phyloP scores from a whole-genome alignment of 2,888 invertebrate genomes.

The Emesis furor region DNA sequence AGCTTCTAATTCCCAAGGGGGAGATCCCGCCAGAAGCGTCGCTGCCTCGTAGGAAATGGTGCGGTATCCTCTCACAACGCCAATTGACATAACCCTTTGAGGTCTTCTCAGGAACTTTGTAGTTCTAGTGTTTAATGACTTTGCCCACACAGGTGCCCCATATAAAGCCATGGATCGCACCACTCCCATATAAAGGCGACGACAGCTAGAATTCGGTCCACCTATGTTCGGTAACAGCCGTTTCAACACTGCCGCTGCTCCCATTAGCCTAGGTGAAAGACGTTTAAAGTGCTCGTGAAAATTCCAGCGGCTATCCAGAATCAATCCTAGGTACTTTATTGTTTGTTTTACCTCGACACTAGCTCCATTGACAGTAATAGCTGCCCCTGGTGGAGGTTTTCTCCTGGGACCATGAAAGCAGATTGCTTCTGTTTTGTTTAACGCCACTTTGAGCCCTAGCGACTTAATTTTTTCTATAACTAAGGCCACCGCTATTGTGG shows the following conservation, averaged over 20 bases:
- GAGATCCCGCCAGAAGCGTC: neutral
- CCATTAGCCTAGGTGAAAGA: neutral
- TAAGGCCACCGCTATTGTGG: neutral
- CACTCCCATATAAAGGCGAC: neutral
- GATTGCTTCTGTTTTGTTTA: neutral
- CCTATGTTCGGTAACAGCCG: conserved; percentile 6
- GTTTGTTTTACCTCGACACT: neutral
- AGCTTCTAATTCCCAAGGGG: neutral
- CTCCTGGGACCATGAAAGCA: neutral
- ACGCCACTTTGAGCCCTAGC: conserved; percentile 14
- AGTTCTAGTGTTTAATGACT: neutral
- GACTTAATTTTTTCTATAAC: neutral
- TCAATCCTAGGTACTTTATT: neutral
- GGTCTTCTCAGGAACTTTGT: too few relatives aligned
- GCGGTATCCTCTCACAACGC: neutral
- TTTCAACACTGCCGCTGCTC: neutral
- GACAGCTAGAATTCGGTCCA: neutral
- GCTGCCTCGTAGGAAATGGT: neutral
- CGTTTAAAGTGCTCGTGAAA: neutral
- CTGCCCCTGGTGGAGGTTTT: neutral
- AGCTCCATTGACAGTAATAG: neutral
- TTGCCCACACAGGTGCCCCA: conserved; percentile 10
- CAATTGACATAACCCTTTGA: neutral
- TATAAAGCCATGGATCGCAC: conserved; percentile 9
- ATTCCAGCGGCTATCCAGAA: conserved; percentile 7